Conservation (phyloP, 2,888 invertebrate genomes). For the Ectemnius lituratus region DNA sequence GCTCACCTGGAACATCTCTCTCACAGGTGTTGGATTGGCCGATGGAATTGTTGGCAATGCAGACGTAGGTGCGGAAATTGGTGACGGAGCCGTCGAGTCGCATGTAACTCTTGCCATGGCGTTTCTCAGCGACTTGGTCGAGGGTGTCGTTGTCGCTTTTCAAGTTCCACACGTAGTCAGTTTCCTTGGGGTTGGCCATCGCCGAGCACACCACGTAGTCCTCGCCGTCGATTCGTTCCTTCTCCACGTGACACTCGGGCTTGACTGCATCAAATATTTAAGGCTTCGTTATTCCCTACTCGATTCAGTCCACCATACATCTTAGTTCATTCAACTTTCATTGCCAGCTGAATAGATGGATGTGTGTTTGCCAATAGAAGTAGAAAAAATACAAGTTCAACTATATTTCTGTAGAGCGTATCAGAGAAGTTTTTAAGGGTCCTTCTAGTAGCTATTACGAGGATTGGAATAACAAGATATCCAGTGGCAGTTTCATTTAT, state of each 20-base stretch:
- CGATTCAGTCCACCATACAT: no score
- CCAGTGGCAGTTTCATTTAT: no score
- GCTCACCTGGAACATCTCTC: conserved; percentile 79
- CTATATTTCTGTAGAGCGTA: no score
- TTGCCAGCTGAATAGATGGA: no score
- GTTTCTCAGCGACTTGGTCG: conserved; percentile 81
- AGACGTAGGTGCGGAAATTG: conserved; percentile 88
- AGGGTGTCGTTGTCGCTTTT: conserved; percentile 91
- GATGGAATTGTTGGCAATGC: conserved; percentile 91
- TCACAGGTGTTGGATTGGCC: conserved; percentile 82
- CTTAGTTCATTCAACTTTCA: no score
- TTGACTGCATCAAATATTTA: conserved; percentile 81
- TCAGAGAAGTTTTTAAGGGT: no score
- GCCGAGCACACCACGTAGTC: conserved; percentile 90
- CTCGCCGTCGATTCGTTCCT: conserved; percentile 85
- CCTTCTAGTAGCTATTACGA: no score
- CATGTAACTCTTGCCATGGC: conserved; percentile 82
- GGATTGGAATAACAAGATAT: no score
- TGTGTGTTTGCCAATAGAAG: no score
- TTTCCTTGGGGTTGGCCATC: conserved; percentile 87
- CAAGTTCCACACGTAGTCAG: conserved; percentile 90
- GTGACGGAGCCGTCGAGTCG: conserved; percentile 82
- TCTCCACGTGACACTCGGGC: conserved; percentile 90
- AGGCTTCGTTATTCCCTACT: not conserved
- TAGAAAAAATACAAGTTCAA: no score